Base-by-base conservation (phyloP, 2,888 invertebrate genomes). In the Ernsta delagoae region DNA sequence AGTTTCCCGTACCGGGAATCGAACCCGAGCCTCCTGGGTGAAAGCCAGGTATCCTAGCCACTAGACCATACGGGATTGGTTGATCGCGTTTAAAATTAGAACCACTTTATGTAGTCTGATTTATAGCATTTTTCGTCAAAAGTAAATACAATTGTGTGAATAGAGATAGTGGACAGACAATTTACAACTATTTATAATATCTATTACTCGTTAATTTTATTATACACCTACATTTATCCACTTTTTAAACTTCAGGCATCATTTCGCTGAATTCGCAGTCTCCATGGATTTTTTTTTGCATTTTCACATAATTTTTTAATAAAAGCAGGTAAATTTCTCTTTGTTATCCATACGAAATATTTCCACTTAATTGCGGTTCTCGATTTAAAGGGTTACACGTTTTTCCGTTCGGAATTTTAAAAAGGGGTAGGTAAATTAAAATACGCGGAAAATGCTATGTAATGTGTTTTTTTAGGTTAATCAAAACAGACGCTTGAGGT, bases 11-110 rank as follows among this genome's bases (percentile, higher is more conserved):
- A 95, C 95, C 95, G 95, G 95, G 95, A 95, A 95, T 95, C 95
- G 95, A 95, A 95, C 95, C 95, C 95, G 95, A 95, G 95, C 95
- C 95, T 95, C 95, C 95, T 95, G 95, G 95, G 94, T 95, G 95
- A 95, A 94, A 95, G 95, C 95, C 95, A 95, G 95, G 94, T 95
- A 95, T 95, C 95, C 94, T 95, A 95, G 94, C 95, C 95, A 95
- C 95, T 95, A 95, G 95, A 95, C 93, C 94, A 94, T 94, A 94
- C 93, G 94, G 94, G 94, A 94, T 48, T 24, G 3, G 24, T 24
- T 24, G 24, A 3, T 24, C 24, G 24, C 24, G 1, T 24, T 24
- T 24, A 24, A 24, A 24, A 24, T 24, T 24, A 24, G 24, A 24
- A 24, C 24, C 24, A 24, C 1, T 24, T 24, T 24, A 24, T 1